Conservation (phyloP, 2,797 vertebrate genomes). For the Neopelma chrysocephalum region DNA sequence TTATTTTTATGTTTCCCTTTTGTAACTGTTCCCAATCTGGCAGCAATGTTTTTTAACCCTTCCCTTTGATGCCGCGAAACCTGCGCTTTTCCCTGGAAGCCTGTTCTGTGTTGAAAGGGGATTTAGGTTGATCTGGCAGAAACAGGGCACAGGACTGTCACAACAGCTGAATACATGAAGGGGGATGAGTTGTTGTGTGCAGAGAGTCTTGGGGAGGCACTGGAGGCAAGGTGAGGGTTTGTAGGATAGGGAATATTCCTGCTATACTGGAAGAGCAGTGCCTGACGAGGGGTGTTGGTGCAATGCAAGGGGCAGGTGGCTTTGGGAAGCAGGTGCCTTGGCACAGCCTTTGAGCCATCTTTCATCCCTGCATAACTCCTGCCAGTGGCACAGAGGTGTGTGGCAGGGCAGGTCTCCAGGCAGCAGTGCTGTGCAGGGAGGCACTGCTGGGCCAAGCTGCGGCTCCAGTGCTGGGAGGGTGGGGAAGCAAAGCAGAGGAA, state of each 20-base stretch:
- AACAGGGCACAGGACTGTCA: neutral
- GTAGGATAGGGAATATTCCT: neutral
- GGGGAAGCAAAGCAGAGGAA: neutral
- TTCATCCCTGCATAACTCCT: neutral
- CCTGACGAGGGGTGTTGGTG: fast-evolving
- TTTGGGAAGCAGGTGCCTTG: neutral
- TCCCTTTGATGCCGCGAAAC: neutral
- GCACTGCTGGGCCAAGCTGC: fast-evolving
- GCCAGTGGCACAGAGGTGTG: fast-evolving
- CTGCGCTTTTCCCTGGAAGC: neutral
- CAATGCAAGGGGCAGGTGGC: neutral
- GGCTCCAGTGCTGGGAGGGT: fast-evolving
- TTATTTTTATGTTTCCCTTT: slow-evolving; percentile 12
- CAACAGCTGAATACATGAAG: neutral
- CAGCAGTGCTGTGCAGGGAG: neutral
- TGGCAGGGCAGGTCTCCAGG: neutral
- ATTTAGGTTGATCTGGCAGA: neutral
- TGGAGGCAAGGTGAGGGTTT: neutral
- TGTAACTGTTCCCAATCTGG: neutral
- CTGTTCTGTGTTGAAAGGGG: fast-evolving
- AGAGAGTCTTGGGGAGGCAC: neutral
- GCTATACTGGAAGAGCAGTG: neutral
- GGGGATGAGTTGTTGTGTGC: neutral
- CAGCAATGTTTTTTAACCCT: neutral
- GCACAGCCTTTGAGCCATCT: neutral